Conservation (phyloP, 2,888 invertebrate species). For the Drosophila picticornis region DNA sequence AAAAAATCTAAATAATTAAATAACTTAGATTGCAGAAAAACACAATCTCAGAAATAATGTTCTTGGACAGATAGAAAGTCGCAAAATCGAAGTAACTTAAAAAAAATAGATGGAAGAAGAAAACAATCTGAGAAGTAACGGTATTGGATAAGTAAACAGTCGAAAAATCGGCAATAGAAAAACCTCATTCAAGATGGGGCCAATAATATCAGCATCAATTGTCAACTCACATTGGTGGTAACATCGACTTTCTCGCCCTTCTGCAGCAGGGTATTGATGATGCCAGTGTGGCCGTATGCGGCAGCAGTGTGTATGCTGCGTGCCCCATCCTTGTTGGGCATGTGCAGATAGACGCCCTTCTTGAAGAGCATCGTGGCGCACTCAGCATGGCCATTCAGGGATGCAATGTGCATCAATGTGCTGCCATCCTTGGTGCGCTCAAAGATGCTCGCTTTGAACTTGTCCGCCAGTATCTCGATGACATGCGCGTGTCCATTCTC, state of each 20-base stretch:
- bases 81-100: background rate
- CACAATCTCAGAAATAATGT: background rate
- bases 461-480: constrained; percentile 98
- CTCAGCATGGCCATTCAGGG: constrained; percentile 98
- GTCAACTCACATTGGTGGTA: constrained; percentile 92
- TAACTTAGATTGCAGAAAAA: background rate
- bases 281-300: constrained; percentile 97
- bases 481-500: constrained; percentile 98
- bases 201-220: background rate
- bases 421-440: constrained; percentile 99
- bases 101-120: background rate
- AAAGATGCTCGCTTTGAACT: constrained; percentile 98
- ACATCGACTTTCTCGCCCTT: constrained; percentile 99
- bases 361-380: constrained; percentile 99
- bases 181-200: background rate
- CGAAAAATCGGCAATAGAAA: background rate
- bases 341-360: constrained; percentile 99
- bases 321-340: constrained; percentile 99
- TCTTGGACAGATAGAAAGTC: background rate
- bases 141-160: background rate
- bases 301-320: constrained; percentile 99
- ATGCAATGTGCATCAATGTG: constrained; percentile 99
- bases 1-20: background rate
- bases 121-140: background rate
- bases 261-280: constrained; percentile 97